Percentiles rank a stretch among this genome's conserved stretches.
phyloP scores from a whole-genome alignment of 1,140 invertebrate species.

The Drosophila oshimai region DNA sequence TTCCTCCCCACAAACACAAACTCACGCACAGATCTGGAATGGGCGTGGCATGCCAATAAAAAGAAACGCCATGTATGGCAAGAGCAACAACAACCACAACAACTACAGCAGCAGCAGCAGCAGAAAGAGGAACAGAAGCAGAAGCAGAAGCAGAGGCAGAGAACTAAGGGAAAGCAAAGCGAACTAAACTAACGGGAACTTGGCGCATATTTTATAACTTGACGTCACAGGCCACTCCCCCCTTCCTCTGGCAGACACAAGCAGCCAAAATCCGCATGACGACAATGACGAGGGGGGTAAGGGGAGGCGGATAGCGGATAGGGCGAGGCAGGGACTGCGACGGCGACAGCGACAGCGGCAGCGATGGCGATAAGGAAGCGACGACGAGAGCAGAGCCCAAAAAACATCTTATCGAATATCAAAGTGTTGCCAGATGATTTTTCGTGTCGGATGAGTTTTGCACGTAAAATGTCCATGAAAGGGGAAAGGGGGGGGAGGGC shows the following conservation, averaged over 20 bases:
- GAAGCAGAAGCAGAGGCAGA: not conserved
- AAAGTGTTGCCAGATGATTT: conserved; percentile 75
- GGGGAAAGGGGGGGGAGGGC: too few relatives aligned
- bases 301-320: not conserved
- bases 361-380: not conserved
- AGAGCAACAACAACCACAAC: not conserved
- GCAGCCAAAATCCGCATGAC: conserved; percentile 34
- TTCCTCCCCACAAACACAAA: not conserved
- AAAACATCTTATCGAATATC: conserved; percentile 69
- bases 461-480: conserved; percentile 48
- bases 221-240: conserved; percentile 51
- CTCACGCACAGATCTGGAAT: conserved; percentile 12
- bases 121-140: not conserved
- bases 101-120: too few relatives aligned
- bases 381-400: conserved; percentile 2
- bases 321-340: not conserved
- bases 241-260: not conserved
- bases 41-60: conserved; percentile 62
- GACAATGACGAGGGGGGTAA: conserved; percentile 33
- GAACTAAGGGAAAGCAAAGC: conserved; percentile 8
- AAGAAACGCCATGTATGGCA: conserved; percentile 17
- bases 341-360: not conserved
- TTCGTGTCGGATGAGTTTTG: conserved; percentile 53
- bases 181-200: conserved; percentile 55
- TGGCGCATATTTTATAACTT: conserved; percentile 74